These are phyloP conservation scores for Drosophila lowei DNA, from an alignment of 1,140 invertebrate species.

Conservation along the genomic window DNA sequence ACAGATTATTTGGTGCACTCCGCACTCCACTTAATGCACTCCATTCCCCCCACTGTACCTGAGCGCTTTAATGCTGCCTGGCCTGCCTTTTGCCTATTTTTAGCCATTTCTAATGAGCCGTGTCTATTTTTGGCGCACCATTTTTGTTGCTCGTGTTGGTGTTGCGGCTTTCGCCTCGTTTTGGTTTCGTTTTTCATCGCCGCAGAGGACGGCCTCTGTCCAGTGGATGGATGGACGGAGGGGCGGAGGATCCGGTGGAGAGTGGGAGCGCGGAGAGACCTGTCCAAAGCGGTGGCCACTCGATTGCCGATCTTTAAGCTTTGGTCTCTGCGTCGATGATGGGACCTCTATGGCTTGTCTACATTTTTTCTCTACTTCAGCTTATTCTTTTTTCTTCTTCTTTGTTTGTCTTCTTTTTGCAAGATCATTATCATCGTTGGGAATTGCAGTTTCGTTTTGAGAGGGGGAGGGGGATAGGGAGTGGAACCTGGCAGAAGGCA, in stretches of 20 bases:
- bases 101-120: slow-evolving; percentile 77
- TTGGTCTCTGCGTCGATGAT: slow-evolving; percentile 30
- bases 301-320: slow-evolving; percentile 62
- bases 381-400: slow-evolving; percentile 3
- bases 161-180: slow-evolving; percentile 49
- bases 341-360: slow-evolving; percentile 24
- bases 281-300: slow-evolving; percentile 25
- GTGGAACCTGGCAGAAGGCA: too few species aligned
- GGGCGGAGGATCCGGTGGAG: slow-evolving; percentile 11
- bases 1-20: slow-evolving; percentile 25
- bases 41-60: slow-evolving; percentile 13
- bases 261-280: slow-evolving; percentile 20
- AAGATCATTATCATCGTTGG: slow-evolving; percentile 71
- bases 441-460: slow-evolving; percentile 69
- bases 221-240: slow-evolving; percentile 7
- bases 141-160: slow-evolving; percentile 43
- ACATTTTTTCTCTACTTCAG: slow-evolving; percentile 6
- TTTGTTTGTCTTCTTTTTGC: slow-evolving; percentile 46
- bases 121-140: slow-evolving; percentile 70
- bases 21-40: slow-evolving; percentile 22
- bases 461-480: too few species aligned
- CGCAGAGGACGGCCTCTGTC: slow-evolving; percentile 4
- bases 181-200: slow-evolving; percentile 45
- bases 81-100: slow-evolving; percentile 52
- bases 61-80: slow-evolving; percentile 51